Evolutionary conservation across 35 echinoderm and acorn worm species (phyloP).

Genomic region (Heliocidaris erythrogramma): DNA sequence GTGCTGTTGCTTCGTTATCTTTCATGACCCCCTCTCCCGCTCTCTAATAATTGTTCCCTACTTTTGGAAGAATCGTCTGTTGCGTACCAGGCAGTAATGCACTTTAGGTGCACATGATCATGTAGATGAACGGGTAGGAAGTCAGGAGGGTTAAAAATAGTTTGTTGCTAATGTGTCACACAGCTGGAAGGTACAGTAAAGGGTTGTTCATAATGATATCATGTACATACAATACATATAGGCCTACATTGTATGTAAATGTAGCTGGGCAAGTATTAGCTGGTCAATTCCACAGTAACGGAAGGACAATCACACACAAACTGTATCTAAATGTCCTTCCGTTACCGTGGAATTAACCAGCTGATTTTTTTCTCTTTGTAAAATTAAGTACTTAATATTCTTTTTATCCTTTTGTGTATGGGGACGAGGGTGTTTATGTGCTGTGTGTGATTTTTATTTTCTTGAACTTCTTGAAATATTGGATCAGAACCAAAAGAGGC

Average conservation of each 20-base stretch:
- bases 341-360: too few species aligned
- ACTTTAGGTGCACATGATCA: not conserved
- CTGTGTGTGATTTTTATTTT: too few species aligned
- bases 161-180: conserved; percentile 17
- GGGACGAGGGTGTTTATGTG: too few species aligned
- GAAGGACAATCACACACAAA: too few species aligned
- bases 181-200: not conserved
- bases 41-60: not conserved
- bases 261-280: too few species aligned
- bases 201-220: not conserved
- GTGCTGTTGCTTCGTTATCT: not conserved
- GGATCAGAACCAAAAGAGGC: too few species aligned
- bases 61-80: not conserved
- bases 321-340: too few species aligned
- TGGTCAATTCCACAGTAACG: too few species aligned
- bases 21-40: not conserved
- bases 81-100: not conserved
- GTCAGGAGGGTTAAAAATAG: not conserved
- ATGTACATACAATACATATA: not conserved
- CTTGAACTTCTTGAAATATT: too few species aligned
- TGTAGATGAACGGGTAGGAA: not conserved
- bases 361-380: too few species aligned
- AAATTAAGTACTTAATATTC: too few species aligned
- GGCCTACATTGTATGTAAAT: not conserved
- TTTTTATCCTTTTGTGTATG: too few species aligned